These are phyloP conservation scores for Elephas maximus DNA, from an alignment of 2,113 vertebrate species.

Conservation along the genomic window DNA sequence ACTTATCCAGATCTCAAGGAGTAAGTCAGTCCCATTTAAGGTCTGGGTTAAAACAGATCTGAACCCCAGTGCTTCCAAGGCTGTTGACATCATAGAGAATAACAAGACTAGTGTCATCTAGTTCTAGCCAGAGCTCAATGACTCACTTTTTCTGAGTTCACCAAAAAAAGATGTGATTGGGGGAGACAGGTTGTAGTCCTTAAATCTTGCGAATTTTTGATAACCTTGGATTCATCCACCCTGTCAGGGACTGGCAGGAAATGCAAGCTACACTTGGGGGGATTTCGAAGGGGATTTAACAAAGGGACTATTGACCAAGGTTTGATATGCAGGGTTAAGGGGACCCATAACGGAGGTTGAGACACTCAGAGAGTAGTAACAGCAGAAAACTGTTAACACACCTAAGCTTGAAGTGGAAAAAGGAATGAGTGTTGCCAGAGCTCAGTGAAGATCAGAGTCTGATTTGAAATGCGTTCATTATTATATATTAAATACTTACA, in stretches of 20 bases:
- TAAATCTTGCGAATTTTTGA: neutral
- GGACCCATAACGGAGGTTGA: too few relatives aligned
- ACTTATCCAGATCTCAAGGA: too few relatives aligned
- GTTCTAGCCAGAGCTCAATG: neutral
- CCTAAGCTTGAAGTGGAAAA: neutral
- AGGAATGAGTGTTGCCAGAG: neutral
- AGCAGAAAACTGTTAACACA: neutral
- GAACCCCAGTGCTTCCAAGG: too few relatives aligned
- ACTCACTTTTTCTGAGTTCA: neutral
- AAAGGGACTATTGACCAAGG: neutral
- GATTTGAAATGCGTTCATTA: too few relatives aligned
- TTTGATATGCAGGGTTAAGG: neutral
- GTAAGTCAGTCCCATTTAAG: too few relatives aligned
- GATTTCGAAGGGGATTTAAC: neutral
- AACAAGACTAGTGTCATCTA: too few relatives aligned
- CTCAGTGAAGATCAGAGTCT: neutral
- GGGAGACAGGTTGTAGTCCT: neutral
- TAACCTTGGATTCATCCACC: neutral
- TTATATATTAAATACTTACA: too few relatives aligned
- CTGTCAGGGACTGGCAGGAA: neutral
- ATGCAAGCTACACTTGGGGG: neutral
- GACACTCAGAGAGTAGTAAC: neutral
- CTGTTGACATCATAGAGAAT: too few relatives aligned
- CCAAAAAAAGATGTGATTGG: neutral
- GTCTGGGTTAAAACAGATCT: too few relatives aligned